phyloP scores from a whole-genome alignment of 2,888 invertebrate genomes.

The Conus canariensis region DNA sequence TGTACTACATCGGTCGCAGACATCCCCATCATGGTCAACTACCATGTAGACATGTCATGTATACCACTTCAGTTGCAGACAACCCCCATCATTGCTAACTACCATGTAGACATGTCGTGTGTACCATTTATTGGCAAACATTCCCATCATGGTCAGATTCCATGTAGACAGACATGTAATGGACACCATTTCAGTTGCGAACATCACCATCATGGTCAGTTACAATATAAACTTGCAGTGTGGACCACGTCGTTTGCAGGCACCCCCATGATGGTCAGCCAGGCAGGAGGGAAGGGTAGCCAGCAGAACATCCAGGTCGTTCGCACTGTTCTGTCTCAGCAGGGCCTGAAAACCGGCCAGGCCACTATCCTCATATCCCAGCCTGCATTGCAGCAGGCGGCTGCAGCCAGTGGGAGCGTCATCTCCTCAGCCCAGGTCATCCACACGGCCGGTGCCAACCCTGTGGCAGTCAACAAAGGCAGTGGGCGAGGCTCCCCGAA shows the following conservation, averaged over 20 bases:
- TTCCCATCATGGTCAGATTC: too few species aligned
- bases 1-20: too few species aligned
- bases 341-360: slow-evolving; percentile 74
- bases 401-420: slow-evolving; percentile 46
- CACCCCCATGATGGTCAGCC: slow-evolving; percentile 58
- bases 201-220: too few species aligned
- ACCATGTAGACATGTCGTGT: too few species aligned
- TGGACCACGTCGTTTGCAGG: slow-evolving; percentile 37
- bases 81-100: too few species aligned
- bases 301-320: slow-evolving; percentile 71
- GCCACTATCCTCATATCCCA: slow-evolving; percentile 76
- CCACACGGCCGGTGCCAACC: slow-evolving; percentile 58
- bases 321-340: slow-evolving; percentile 75
- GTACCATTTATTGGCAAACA: too few species aligned
- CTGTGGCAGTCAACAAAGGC: slow-evolving; percentile 57
- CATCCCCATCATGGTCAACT: too few species aligned
- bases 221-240: too few species aligned
- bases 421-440: slow-evolving; percentile 63
- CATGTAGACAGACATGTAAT: too few species aligned
- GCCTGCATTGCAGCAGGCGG: slow-evolving; percentile 66
- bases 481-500: slow-evolving; percentile 63
- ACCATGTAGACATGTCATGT: too few species aligned
- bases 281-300: slow-evolving; percentile 63
- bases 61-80: too few species aligned
- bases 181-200: too few species aligned